Base-by-base conservation (phyloP, 2,888 invertebrate species). In the Kuschelorhynchus macadamiae region DNA sequence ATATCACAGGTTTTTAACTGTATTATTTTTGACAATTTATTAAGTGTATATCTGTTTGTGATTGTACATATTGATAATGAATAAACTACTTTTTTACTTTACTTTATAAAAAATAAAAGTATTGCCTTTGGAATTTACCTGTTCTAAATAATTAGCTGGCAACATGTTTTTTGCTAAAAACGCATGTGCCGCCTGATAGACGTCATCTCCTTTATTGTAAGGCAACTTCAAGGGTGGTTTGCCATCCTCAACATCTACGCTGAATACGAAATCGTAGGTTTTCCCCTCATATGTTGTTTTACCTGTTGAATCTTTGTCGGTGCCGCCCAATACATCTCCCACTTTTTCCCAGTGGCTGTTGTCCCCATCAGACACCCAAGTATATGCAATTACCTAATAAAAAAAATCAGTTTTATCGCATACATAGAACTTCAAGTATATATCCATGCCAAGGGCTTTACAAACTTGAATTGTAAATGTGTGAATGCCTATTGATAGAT, bases 191-290 rank as follows among this genome's bases (percentile, higher is more conserved):
- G 92, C 93, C 55, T 88, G 87, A 92, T 96, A 98, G 0, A 97
- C 96, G 84, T 98, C 97, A 74, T 98, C 95, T 16, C 88, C 90
- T 67, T 87, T 88, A 83, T 98, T 97, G 82, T 92, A 98, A 0
- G 97, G 97, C 71, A 98, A 85, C 81, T 98, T 96, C 14, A 97
- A 85, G 0, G 95, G 90, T 0, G 95, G 94, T 49, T 90, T 89
- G 0, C 93, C 95, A 79, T 97, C 97, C 79, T 96, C 94, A 60
- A 98, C 92, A 77, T 97, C 97, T n/a, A 98, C 95, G 72, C 90
- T 92, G 82, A 98, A 98, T 21, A 98, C 97, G 84, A 90, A 97
- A 85, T 98, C 98, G 80, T 97, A 98, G 78, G 95, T 92, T 86
- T 93, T 90, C 74, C 97, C 97, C 79, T 96, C 92, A 79, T 88